Base-by-base conservation (phyloP, 2,888 invertebrate genomes). In the Polymixis flavicincta region DNA sequence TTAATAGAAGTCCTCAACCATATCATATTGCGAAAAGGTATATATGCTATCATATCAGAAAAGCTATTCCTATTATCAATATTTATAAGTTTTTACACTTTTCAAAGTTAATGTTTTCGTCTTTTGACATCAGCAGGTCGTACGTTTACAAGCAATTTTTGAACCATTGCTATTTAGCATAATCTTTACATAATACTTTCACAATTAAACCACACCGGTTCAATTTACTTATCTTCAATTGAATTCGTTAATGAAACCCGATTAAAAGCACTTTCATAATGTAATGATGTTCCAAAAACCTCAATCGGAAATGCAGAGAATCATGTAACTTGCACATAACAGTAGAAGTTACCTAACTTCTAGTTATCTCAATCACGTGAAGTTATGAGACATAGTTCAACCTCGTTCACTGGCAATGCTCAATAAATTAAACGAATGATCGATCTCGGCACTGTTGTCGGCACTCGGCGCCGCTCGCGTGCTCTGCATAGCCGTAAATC, bases 361-460 rank as follows among this genome's bases (percentile, higher is more conserved):
- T 73, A 71, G 63, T 55, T 67, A 69, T 76, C 74, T 71, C 64
- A 64, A 79, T 70, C 54, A 69, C 32, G 65, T 63, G 13, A 19
- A 75, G 79, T 57, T 76, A 61, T 78, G 69, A 75, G 84, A 79
- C 77, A 75, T 79, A 88, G 83, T 69, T 72, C 68, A 84, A 83
- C 84, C 84, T 86, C 78, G 79, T 80, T 80, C 82, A 78, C 84
- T 75, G 72, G 78, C 76, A 84, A 78, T 84, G 81, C 83, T 75
- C 81, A 85, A 88, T 89, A 89, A 90, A 89, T 89, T 86, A 87
- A 86, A 74, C 71, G 83, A 87, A 85, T 88, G 87, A 91, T 90
- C 88, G 85, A 91, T 91, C 82, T 87, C 71, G 78, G 77, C 80
- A 79, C 83, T 82, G 80, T 82, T 86, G 80, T 70, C 69, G 78